Conservation (phyloP, 2,888 invertebrate species). For the Scaptodrosophila latifasciaeformis region DNA sequence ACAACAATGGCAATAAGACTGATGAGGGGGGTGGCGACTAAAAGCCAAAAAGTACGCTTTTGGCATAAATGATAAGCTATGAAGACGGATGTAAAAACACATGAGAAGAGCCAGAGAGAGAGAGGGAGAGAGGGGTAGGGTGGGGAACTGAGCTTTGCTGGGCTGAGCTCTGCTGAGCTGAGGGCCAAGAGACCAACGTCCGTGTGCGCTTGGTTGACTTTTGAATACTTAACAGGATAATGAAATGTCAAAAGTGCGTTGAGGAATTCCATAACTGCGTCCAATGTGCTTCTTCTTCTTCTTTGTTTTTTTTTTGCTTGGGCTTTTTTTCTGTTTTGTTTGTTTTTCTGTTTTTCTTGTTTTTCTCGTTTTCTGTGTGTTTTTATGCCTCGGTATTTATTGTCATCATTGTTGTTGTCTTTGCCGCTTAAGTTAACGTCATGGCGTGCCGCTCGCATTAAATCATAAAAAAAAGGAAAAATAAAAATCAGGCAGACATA, state of each 20-base stretch:
- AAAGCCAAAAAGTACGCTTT: constrained; percentile 64
- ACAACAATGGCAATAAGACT: too few relatives aligned
- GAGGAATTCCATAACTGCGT: constrained; percentile 13
- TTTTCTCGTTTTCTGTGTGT: too few relatives aligned
- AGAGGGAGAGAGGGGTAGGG: background rate
- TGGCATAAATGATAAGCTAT: constrained; percentile 64
- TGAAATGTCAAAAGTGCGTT: constrained; percentile 69
- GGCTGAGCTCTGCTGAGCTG: constrained; percentile 13
- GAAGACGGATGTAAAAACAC: too few relatives aligned
- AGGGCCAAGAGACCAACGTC: constrained; percentile 12
- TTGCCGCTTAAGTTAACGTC: constrained; percentile 63
- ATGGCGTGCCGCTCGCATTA: constrained; percentile 65
- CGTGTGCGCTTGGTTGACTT: constrained; percentile 58
- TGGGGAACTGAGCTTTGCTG: background rate
- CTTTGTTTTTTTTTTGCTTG: constrained; percentile 28
- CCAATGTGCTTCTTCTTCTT: background rate
- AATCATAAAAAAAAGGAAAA: constrained; percentile 50
- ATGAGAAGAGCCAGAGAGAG: constrained; percentile 31
- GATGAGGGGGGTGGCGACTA: constrained; percentile 19
- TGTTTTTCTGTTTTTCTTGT: too few relatives aligned
- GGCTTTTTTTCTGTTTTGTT: background rate
- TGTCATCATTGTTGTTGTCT: constrained; percentile 48
- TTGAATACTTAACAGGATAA: constrained; percentile 71
- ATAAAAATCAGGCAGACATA: constrained; percentile 10
- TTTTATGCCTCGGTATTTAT: too few relatives aligned